Base-by-base conservation (phyloP, 2,888 invertebrate species). In the Epicampocera succincta region DNA sequence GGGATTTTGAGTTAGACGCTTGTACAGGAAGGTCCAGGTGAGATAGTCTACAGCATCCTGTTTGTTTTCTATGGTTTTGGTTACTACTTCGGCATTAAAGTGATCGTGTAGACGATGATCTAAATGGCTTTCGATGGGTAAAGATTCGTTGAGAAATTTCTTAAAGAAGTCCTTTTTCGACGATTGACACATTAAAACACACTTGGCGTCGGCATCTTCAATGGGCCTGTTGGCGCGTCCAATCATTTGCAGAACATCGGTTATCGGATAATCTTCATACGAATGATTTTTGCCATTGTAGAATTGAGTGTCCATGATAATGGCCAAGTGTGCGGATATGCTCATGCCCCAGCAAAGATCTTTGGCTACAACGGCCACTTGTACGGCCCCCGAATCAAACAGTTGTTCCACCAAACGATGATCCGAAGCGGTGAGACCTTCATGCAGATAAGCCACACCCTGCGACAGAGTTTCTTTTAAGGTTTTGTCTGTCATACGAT, bases 41-140 rank as follows among this genome's bases (percentile, higher is more conserved):
- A 99, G 93, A 88, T 99, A 99, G 92, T 99, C 99, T 0, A 99
- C 99, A 0, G 99, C 99, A 89, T 99, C 99, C 90, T 99, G 99
- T 89, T 99, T 99, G 92, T 99, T 99, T 92, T 99, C 99, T 86
- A 99, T 98, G 0, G 99, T 99, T 91, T 99, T 99, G 0, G 99
- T 99, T 0, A 99, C 99, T 73, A 99, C 98, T 92, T 99, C 99
- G 0, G 99, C 99, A 92, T 99, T 99, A 91, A 99, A 98, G 91
- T 99, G 99, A 92, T 99, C 99, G 91, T 99, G 99, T 2, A 99
- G 93, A 83, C 98, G 94, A 88, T 99, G 99, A 92, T 99, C 99
- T 86, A 99, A 92, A 91, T 99, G 99, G 84, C 98, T 99, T 93
- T 99, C 99, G 0, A 99, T 95, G 0, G 99, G 99, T 74, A 99